Evolutionary conservation across 1,140 invertebrate species (phyloP).

Genomic region (Caenorhabditis latens): DNA sequence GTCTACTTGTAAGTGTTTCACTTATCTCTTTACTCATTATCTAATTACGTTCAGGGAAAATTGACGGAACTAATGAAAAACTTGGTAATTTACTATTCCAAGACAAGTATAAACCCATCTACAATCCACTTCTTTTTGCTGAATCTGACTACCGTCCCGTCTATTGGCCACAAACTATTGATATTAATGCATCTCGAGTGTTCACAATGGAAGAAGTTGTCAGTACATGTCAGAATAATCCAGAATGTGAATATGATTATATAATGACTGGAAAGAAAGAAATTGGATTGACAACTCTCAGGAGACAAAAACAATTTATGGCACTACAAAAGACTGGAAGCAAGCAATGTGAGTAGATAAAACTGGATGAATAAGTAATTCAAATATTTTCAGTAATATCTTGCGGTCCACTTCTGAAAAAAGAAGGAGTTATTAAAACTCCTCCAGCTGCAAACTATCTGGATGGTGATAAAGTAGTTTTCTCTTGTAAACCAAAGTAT

Average conservation of each 20-base stretch:
- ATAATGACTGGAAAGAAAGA: conserved; percentile 72
- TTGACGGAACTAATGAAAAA: conserved; percentile 70
- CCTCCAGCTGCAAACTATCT: conserved; percentile 72
- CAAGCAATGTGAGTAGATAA: conserved; percentile 61
- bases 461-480: conserved; percentile 72
- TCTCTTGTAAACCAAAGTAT: conserved; percentile 75
- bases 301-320: conserved; percentile 68
- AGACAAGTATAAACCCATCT: conserved; percentile 73
- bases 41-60: conserved; percentile 62
- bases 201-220: conserved; percentile 70
- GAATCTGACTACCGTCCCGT: conserved; percentile 68
- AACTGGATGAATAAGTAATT: background rate
- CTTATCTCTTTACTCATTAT: background rate
- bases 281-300: conserved; percentile 69
- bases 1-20: conserved; percentile 60
- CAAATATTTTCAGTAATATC: conserved; percentile 68
- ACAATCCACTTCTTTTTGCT: conserved; percentile 72
- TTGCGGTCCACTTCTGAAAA: conserved; percentile 69
- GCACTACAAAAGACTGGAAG: conserved; percentile 70
- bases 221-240: conserved; percentile 67
- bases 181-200: conserved; percentile 68
- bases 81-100: conserved; percentile 69
- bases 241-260: conserved; percentile 73
- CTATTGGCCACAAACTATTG: conserved; percentile 70
- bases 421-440: conserved; percentile 71